A percentile compares a stretch with the other conserved stretches of the same genome.
Conservation (phyloP, 2,888 invertebrate genomes). For the Ceriagrion tenellum region DNA sequence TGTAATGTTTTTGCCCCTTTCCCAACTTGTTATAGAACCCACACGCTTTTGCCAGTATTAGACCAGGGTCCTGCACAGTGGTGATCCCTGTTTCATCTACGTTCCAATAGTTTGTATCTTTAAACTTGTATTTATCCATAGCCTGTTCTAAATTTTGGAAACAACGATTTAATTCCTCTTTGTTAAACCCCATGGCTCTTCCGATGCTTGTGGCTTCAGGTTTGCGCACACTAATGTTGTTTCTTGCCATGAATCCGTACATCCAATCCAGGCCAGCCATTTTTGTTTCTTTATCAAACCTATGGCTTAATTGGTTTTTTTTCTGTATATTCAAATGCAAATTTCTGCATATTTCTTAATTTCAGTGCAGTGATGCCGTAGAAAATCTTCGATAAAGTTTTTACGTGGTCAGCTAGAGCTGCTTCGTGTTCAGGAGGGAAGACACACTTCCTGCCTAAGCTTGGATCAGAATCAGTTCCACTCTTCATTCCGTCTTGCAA, state of each 20-base stretch:
- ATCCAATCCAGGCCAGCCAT: conserved; percentile 17
- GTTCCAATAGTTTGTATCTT: neutral
- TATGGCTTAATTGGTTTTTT: neutral
- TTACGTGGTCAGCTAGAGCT: neutral
- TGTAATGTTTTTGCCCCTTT: neutral
- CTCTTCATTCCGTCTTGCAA: conserved; percentile 70
- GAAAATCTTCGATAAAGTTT: neutral
- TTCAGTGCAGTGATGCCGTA: neutral
- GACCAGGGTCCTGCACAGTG: conserved; percentile 42
- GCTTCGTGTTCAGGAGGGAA: neutral
- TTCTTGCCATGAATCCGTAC: neutral
- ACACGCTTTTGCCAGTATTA: neutral
- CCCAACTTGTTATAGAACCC: neutral
- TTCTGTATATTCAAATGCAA: neutral
- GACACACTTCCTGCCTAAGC: neutral
- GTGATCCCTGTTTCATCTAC: neutral
- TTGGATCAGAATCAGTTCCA: neutral
- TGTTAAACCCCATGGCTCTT: neutral
- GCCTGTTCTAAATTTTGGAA: neutral
- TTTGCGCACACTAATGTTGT: neutral
- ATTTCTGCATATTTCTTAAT: neutral
- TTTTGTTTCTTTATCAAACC: neutral
- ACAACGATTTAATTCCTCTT: neutral
- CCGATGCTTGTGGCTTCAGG: conserved; percentile 1
- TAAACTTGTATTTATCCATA: conserved; percentile 9